phyloP scores from a whole-genome alignment of 1,140 invertebrate genomes.

The Platyura marginata region DNA sequence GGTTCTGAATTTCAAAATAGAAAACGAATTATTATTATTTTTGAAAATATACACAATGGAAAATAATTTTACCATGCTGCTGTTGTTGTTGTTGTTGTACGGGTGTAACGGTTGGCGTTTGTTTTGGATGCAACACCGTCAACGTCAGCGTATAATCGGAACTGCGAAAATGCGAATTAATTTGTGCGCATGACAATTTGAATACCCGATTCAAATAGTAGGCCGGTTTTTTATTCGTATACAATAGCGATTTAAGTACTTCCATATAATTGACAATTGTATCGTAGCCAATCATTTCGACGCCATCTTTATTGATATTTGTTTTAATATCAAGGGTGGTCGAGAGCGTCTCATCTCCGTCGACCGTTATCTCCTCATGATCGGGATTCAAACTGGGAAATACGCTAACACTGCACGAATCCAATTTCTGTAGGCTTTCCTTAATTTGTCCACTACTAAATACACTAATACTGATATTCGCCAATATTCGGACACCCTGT shows the following conservation, averaged over 20 bases:
- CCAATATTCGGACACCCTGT: conserved; percentile 18
- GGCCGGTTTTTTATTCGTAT: conserved; percentile 84
- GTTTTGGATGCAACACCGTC: conserved; percentile 61
- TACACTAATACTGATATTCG: conserved; percentile 13
- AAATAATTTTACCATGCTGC: neutral
- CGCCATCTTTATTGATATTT: conserved; percentile 45
- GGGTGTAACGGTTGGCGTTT: conserved; percentile 12
- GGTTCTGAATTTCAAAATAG: conserved; percentile 8
- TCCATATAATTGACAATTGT: conserved; percentile 60
- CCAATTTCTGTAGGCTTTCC: conserved; percentile 36
- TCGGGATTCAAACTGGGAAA: conserved; percentile 88
- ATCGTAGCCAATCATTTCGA: conserved; percentile 64
- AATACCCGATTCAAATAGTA: conserved; percentile 89
- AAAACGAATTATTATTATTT: neutral
- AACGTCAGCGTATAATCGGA: conserved; percentile 72
- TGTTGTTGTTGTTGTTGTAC: neutral
- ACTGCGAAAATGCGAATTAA: conserved; percentile 81
- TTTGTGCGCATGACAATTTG: conserved; percentile 81
- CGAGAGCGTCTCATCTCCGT: conserved; percentile 18
- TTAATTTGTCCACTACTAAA: conserved; percentile 12
- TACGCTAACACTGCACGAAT: conserved; percentile 79
- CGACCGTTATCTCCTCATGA: conserved; percentile 50
- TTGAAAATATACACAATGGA: neutral
- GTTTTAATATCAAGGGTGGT: conserved; percentile 22
- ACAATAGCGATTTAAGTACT: conserved; percentile 72